Evolutionary conservation across 2,797 vertebrate species (phyloP).

Genomic region (Peromyscus nudipes): DNA sequence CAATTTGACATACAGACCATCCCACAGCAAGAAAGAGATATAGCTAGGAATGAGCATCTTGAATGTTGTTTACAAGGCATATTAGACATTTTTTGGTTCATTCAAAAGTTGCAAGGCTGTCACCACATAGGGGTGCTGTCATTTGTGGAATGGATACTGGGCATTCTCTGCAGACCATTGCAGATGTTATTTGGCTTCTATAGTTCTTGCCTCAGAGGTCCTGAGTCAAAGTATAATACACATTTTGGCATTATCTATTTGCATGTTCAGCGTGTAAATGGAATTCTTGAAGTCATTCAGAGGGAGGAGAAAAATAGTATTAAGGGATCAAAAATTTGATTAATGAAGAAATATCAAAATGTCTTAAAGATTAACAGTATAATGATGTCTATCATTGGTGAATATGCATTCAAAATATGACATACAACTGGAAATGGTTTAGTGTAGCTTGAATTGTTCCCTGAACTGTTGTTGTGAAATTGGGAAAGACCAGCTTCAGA

Average conservation of each 20-base stretch:
- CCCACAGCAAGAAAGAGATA: too few relatives aligned
- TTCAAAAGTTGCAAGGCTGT: neutral
- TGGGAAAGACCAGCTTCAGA: constrained; percentile 25
- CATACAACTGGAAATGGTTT: constrained; percentile 2
- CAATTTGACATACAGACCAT: too few relatives aligned
- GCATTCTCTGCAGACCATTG: neutral
- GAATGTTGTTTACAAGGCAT: neutral
- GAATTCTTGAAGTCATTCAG: constrained; percentile 12
- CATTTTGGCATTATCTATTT: neutral
- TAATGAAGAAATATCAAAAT: neutral
- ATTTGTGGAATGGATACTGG: neutral
- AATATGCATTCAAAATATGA: neutral
- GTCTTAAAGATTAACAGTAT: neutral
- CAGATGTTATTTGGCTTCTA: neutral
- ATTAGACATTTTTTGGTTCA: neutral
- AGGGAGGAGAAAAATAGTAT: neutral
- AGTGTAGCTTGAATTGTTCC: neutral
- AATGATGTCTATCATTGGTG: neutral
- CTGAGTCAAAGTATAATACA: neutral
- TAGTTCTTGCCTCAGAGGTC: neutral
- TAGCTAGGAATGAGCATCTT: neutral
- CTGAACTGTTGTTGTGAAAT: constrained; percentile 9
- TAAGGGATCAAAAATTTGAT: neutral
- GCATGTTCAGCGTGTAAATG: neutral
- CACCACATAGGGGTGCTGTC: neutral